Evolutionary conservation across 2,797 vertebrate genomes (phyloP), one percentile per base, ranked within the genome.

Genomic region (Pipistrellus kuhlii): DNA sequence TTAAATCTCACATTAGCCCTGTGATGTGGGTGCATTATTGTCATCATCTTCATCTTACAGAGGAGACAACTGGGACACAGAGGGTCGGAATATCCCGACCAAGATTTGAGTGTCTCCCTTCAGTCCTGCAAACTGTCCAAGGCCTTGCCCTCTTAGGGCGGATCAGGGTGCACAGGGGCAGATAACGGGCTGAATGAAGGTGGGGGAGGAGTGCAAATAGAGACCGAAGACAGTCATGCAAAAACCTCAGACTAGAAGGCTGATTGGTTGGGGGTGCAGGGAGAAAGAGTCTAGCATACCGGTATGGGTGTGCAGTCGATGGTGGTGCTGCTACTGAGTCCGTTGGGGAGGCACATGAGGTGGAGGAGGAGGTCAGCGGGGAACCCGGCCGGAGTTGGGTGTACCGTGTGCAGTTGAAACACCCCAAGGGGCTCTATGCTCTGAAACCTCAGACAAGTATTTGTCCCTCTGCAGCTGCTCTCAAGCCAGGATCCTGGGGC

Each of bases 161-260:
- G n/a, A n/a, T n/a, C 62, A 64, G 2, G 59, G 38, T 38, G 11
- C 59, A 23, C 0, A 62, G 57, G 0, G 13, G 3, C 17, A 3
- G 23, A 7, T 18, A 30, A 80, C 68, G 23, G 12, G 38, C 5
- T 8, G 57, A 21, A 25, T 5, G 38, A 68, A 12, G 66, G 18
- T 9, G 32, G 44, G 57, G 64, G 30, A 17, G 62, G 7, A 20
- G 12, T 25, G 1, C 6, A 14, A 35, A 51, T 11, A 32, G 53
- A 30, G 27, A 30, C 21, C 25, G 27, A 12, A 3, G 72, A 2
- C 23, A 32, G 44, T 44, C 41, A 71, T n/a, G 13, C 46, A 30
- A 2, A 14, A 0, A 4, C 11, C 7, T 30, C 2, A 0, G 57
- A 46, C 0, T 0, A 8, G 51, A n/a, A 27, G 20, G 17, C 5